phyloP scores from a whole-genome alignment of 2,888 invertebrate genomes.

The Acrocera orbiculus region DNA sequence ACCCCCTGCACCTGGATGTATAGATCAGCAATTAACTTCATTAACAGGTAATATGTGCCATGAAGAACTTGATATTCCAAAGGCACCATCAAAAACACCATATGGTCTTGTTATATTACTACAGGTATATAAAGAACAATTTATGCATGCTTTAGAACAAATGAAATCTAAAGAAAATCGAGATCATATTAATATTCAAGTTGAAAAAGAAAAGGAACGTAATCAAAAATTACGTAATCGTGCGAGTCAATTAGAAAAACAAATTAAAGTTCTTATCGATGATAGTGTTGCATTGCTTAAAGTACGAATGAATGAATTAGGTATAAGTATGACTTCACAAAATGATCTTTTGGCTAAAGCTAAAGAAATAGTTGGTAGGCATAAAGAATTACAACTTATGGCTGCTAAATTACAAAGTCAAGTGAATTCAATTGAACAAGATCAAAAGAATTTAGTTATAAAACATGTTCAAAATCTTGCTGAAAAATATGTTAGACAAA shows the following conservation, averaged over 20 bases:
- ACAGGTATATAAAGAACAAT: conserved; percentile 71
- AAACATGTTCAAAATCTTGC: conserved; percentile 59
- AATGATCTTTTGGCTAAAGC: conserved; percentile 72
- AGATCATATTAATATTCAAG: conserved; percentile 50
- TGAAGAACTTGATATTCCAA: conserved; percentile 67
- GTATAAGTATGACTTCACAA: conserved; percentile 71
- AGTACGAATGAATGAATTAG: conserved; percentile 78
- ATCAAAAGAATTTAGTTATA: conserved; percentile 53
- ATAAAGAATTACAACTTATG: conserved; percentile 81
- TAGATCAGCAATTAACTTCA: conserved; percentile 75
- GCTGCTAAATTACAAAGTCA: conserved; percentile 72
- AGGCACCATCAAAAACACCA: conserved; percentile 58
- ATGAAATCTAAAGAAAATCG: conserved; percentile 69
- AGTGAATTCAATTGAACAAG: conserved; percentile 50
- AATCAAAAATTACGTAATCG: conserved; percentile 67
- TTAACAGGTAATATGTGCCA: conserved; percentile 56
- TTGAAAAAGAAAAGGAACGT: conserved; percentile 68
- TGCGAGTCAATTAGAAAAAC: conserved; percentile 80
- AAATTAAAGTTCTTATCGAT: conserved; percentile 78
- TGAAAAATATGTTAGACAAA: conserved; percentile 44
- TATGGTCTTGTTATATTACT: conserved; percentile 74
- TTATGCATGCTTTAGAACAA: conserved; percentile 62
- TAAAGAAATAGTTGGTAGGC: conserved; percentile 80
- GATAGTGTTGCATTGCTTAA: conserved; percentile 81
- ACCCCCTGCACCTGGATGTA: conserved; percentile 79